Evolutionary conservation across 2,797 vertebrate species (phyloP), one percentile per base, ranked within the genome.

Genomic region (Xenentodon cancila): DNA sequence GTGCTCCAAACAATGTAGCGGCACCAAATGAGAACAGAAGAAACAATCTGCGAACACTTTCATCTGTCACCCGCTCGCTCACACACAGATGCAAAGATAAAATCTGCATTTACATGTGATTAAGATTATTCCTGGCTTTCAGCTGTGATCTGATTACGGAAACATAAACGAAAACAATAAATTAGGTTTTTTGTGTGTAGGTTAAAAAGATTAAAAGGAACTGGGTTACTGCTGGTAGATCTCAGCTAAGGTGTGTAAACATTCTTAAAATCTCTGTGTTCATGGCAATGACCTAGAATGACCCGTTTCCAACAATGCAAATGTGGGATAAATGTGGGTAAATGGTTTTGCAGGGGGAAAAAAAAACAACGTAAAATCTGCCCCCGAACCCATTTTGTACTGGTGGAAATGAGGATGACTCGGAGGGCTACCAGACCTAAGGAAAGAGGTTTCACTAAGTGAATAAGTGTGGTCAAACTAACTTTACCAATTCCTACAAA

Each of bases 1-100:
- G 84, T 86, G 86, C 71, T 71, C 64, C 34, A 67, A 80, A 83
- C 71, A 57, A 76, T 46, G 80, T 62, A 42, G 72, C 71, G 65
- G 75, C 69, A 83, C 54, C 25, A 58, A 22, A 80, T 52, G 8
- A 64, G 61, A 84, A 70, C 84, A 79, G 76, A 84, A 60, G 54
- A 73, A 77, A 68, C 61, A 71, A 37, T 57, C 58, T 60, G 52
- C 77, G 71, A 53, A 71, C 56, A 53, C 58, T 20, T 9, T 22
- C 21, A 37, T 13, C 32, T 4, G 9, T 51, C 52, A 11, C 32
- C 17, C 20, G 5, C 7, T 12, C 56, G 8, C 42, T 20, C 42
- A 3, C 34, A 48, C 46, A 30, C 42, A 59, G 32, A 53, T 53
- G 40, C 52, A 49, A 69, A 27, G 51, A 65, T 48, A 54, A 49